A percentile compares a stretch with the other conserved stretches of the same genome.
Conservation (phyloP, 2,888 invertebrate species). For the Luperina testacea region DNA sequence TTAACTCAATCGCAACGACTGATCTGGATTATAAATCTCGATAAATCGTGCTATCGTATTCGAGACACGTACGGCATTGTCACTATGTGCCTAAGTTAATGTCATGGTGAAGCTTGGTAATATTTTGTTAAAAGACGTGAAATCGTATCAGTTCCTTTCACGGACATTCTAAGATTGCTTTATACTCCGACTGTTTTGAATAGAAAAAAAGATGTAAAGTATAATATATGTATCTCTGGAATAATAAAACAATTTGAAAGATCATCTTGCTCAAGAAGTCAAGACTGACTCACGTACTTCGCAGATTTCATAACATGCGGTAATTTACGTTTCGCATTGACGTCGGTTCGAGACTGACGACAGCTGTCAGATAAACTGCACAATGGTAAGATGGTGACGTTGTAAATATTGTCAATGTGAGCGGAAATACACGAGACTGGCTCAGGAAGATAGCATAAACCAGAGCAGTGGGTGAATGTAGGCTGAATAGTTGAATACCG, state of each 20-base stretch:
- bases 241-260: slow-evolving; percentile 33
- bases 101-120: slow-evolving; percentile 63
- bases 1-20: slow-evolving; percentile 63
- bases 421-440: slow-evolving; percentile 46
- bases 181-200: slow-evolving; percentile 14
- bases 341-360: slow-evolving; percentile 27
- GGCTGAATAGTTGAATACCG: slow-evolving; percentile 54
- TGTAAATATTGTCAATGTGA: slow-evolving; percentile 43
- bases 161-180: slow-evolving; percentile 6
- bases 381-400: slow-evolving; percentile 50
- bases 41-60: slow-evolving; percentile 78
- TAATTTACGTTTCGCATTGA: slow-evolving; percentile 55
- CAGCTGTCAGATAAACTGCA: slow-evolving; percentile 39
- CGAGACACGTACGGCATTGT: slow-evolving; percentile 76
- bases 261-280: slow-evolving; percentile 32
- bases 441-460: slow-evolving; percentile 47
- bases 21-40: slow-evolving; percentile 75
- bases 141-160: slow-evolving; percentile 9
- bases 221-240: slow-evolving; percentile 2
- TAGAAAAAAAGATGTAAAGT: slow-evolving; percentile 15
- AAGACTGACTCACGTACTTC: slow-evolving; percentile 51
- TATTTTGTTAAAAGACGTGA: slow-evolving; percentile 38
- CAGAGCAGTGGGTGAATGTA: slow-evolving; percentile 49
- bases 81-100: slow-evolving; percentile 74
- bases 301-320: slow-evolving; percentile 49